phyloP scores from a whole-genome alignment of 2,113 vertebrate species.

The Micromys minutus region DNA sequence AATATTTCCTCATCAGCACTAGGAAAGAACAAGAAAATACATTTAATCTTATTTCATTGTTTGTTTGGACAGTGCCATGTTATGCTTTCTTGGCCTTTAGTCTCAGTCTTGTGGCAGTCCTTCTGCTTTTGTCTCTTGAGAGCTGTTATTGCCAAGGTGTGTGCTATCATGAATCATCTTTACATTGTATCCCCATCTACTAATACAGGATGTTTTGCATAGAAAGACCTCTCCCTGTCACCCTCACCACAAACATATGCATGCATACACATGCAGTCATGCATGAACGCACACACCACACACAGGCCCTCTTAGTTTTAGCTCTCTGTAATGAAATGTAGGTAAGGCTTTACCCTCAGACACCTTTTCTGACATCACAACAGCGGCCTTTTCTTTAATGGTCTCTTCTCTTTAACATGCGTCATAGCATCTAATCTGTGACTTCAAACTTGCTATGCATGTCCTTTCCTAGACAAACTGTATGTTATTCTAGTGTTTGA shows the following conservation, averaged over 20 bases:
- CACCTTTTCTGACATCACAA: background rate
- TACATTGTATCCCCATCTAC: background rate
- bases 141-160: background rate
- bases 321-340: background rate
- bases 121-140: too few species aligned
- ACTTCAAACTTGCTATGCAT: too few species aligned
- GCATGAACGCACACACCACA: too few species aligned
- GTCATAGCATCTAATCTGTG: background rate
- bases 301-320: background rate
- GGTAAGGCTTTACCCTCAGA: background rate
- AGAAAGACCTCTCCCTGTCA: background rate
- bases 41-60: background rate
- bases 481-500: background rate
- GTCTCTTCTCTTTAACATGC: background rate
- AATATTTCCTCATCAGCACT: slow-evolving; percentile 50
- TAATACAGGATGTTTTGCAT: background rate
- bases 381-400: background rate
- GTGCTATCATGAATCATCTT: too few species aligned
- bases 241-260: fast-evolving
- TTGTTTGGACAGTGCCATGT: background rate
- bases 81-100: background rate
- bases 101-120: too few species aligned
- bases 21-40: too few species aligned
- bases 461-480: background rate
- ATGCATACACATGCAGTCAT: too few species aligned